Conservation (phyloP, 2,113 vertebrate species). For the Phylloscopus trochiloides region DNA sequence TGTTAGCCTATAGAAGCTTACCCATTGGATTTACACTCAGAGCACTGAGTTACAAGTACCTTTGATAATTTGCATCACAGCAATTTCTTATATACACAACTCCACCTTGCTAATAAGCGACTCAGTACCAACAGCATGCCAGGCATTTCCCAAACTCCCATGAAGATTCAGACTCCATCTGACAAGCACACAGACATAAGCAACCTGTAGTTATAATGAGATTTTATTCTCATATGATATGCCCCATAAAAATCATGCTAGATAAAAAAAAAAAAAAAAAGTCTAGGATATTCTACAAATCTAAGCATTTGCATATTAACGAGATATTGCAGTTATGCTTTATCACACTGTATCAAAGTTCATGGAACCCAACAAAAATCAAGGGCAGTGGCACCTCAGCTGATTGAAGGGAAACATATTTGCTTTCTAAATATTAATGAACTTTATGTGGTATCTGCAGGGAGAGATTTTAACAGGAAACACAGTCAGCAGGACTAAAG, state of each 20-base stretch:
- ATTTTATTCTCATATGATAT: not conserved
- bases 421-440: constrained; percentile 9
- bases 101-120: not conserved
- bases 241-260: not conserved
- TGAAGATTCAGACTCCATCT: not conserved
- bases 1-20: not conserved
- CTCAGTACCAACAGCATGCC: not conserved
- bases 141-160: not conserved
- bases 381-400: not conserved
- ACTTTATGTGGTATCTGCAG: not conserved
- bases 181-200: not conserved
- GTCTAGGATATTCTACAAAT: not conserved
- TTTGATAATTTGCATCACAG: not conserved
- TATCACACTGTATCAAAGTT: not conserved
- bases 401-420: not conserved
- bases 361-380: not conserved
- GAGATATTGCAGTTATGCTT: not conserved
- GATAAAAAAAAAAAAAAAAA: not conserved
- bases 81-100: not conserved
- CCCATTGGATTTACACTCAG: not conserved
- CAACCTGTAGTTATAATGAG: not conserved
- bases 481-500: not conserved
- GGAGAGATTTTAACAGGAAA: not conserved
- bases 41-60: not conserved
- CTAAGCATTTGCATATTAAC: not conserved